Evolutionary conservation across 1,140 invertebrate species (phyloP).

Genomic region (Tenebrio molitor): DNA sequence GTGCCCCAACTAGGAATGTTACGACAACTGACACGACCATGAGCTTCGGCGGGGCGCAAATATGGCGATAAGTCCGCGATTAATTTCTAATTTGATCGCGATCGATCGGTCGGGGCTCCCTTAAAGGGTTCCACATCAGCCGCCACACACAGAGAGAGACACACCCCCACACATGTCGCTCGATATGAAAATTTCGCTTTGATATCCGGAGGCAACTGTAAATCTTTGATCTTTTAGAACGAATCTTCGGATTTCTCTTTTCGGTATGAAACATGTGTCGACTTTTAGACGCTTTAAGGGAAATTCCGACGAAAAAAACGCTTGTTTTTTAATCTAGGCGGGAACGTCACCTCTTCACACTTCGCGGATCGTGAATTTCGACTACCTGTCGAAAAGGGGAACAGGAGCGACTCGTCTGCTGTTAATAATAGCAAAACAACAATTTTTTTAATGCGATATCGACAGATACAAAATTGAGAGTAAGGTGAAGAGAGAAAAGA

Average conservation of each 20-base stretch:
- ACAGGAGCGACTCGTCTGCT: no score
- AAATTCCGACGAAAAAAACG: constrained; percentile 17
- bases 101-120: neutral
- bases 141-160: no score
- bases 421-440: no score
- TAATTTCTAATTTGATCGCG: constrained; percentile 12
- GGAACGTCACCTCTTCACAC: neutral
- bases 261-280: constrained; percentile 10
- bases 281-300: constrained; percentile 8
- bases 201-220: constrained; percentile 24
- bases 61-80: constrained; percentile 9
- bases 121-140: no score
- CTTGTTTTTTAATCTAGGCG: neutral
- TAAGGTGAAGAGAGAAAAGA: no score
- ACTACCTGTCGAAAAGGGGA: no score
- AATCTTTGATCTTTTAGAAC: constrained; percentile 22
- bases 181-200: constrained; percentile 31
- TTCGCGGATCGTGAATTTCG: neutral
- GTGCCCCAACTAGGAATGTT: constrained; percentile 30
- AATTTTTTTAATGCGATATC: no score
- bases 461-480: no score
- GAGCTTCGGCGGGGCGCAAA: constrained; percentile 1
- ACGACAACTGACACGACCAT: constrained; percentile 20
- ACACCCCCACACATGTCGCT: no score
- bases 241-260: constrained; percentile 17